Evolutionary conservation across 1,140 invertebrate genomes (phyloP).

Genomic region (Trachymyrmex cornetzi): DNA sequence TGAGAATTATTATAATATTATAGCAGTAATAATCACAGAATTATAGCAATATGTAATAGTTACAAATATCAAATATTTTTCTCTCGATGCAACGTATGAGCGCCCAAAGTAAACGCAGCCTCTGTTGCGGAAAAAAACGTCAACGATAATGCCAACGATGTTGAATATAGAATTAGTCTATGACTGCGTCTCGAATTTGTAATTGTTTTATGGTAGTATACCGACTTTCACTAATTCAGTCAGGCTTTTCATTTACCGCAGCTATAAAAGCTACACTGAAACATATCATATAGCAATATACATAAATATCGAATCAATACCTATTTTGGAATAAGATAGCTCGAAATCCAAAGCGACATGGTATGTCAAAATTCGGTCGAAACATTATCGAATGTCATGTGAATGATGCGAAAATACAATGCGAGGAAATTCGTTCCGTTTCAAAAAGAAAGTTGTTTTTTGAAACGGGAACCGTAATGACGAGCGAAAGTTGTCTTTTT

Average conservation of each 20-base stretch:
- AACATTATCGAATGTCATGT: constrained; percentile 11
- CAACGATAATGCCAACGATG: not conserved
- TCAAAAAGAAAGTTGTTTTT: not conserved
- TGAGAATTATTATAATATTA: too few species aligned
- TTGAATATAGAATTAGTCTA: not conserved
- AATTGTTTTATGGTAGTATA: not conserved
- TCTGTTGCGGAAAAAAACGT: not conserved
- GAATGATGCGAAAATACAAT: not conserved
- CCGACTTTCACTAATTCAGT: not conserved
- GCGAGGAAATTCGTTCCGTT: constrained; percentile 4
- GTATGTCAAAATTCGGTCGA: not conserved
- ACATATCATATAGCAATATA: not conserved
- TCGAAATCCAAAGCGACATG: constrained; percentile 2
- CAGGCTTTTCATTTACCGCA: not conserved
- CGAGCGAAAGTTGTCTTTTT: not conserved
- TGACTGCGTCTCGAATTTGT: too few species aligned
- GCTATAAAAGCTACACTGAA: not conserved
- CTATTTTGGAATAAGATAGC: constrained; percentile 41
- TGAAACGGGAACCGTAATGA: too few species aligned
- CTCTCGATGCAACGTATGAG: too few species aligned
- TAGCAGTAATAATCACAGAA: too few species aligned
- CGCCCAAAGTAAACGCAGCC: too few species aligned
- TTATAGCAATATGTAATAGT: too few species aligned
- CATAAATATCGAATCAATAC: constrained; percentile 23
- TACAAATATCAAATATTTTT: too few species aligned